Base-by-base conservation (phyloP, 2,797 vertebrate species). In the Choloepus didactylus region DNA sequence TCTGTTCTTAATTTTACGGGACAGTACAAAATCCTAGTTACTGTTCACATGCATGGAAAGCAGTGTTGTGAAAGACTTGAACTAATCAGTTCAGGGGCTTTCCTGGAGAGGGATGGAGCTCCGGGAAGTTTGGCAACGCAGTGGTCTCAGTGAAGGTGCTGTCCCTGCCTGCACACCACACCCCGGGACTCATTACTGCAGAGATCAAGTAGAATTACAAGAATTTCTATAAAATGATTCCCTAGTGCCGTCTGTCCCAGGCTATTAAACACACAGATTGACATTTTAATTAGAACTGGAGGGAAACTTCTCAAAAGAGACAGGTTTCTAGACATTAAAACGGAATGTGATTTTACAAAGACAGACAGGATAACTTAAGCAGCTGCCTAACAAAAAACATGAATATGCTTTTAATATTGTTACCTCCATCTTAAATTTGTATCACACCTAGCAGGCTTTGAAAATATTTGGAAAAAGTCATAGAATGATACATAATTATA, bases 261-360 rank as follows among this genome's bases (percentile, higher is more conserved):
- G 67, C 60, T 76, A 93, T 64, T 88, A 83, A 91, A 67, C 46
- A 85, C 38, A 79, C 12, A 93, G 35, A 82, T 31, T 77, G 60
- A 83, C 72, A 91, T 92, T 93, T 96, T 96, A 96, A 95, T 95
- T 95, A 96, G 94, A 97, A 51, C 27, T 82, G n/a, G 18, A 93
- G 44, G 59, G 29, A 89, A 89, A 90, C 38, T 15, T 92, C 62
- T 94, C 54, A 49, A 76, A 96, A 83, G 73, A 93, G 35, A 21
- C n/a, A 83, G 51, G 93, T 94, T 94, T 88, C 23, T 89, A 92
- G 83, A 95, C 93, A 93, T 80, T 35, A 87, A 88, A 83, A 83
- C 29, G 18, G 23, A 18, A 1, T 83, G 54, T 35, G n/a, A 86
- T 87, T 88, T 96, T 86, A 95, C 0, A 87, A 44, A n/a, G 67